phyloP scores from a whole-genome alignment of 2,113 vertebrate genomes.

The Amphiprion ocellaris region DNA sequence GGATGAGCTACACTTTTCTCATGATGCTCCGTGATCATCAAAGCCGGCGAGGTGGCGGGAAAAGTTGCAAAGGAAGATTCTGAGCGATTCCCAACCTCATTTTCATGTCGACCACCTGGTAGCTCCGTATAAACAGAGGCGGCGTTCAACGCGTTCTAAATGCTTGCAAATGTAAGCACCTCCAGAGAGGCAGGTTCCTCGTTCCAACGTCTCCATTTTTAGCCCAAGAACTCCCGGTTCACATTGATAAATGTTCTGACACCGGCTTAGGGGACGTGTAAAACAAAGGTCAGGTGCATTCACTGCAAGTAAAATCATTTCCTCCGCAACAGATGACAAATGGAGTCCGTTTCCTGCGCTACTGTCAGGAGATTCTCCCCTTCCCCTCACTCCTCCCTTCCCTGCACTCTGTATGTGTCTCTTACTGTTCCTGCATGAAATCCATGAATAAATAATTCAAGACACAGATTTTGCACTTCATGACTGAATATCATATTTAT shows the following conservation, averaged over 20 bases:
- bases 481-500: slow-evolving; percentile 71
- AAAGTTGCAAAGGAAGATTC: slow-evolving; percentile 39
- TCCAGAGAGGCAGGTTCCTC: not conserved
- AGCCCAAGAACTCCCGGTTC: slow-evolving; percentile 11
- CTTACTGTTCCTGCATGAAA: slow-evolving; percentile 55
- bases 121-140: not conserved
- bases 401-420: slow-evolving; percentile 19
- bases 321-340: slow-evolving; percentile 70
- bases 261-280: slow-evolving; percentile 56
- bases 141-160: slow-evolving; percentile 20
- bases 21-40: slow-evolving; percentile 45
- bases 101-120: not conserved
- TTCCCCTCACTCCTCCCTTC: slow-evolving; percentile 14
- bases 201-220: slow-evolving; percentile 48
- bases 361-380: slow-evolving; percentile 56
- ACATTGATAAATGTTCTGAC: slow-evolving; percentile 62
- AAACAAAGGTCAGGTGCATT: slow-evolving; percentile 75
- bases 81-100: slow-evolving; percentile 22
- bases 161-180: slow-evolving; percentile 11
- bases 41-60: slow-evolving; percentile 33
- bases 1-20: slow-evolving; percentile 50
- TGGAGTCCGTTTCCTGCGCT: slow-evolving; percentile 51
- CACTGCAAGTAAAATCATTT: slow-evolving; percentile 50
- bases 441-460: slow-evolving; percentile 78
- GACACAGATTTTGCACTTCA: slow-evolving; percentile 70